These are phyloP conservation scores for Leucania comma DNA, from an alignment of 2,888 invertebrate genomes.

Conservation along the genomic window DNA sequence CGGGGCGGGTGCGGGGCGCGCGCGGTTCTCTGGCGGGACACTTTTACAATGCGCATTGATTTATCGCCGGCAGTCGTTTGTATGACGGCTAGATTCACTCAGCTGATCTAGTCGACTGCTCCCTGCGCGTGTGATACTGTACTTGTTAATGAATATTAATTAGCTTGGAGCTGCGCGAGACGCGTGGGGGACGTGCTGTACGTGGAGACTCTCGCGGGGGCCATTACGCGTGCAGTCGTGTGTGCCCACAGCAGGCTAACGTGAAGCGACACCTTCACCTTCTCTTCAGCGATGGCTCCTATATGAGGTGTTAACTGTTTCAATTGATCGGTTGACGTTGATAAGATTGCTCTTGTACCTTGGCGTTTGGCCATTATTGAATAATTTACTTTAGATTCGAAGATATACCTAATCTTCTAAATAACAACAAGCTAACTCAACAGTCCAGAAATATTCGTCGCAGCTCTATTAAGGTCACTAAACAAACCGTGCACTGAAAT, in stretches of 20 bases:
- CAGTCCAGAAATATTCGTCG: background rate
- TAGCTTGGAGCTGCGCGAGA: constrained; percentile 14
- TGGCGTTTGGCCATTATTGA: too few species aligned
- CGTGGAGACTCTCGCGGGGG: constrained; percentile 3
- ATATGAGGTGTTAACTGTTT: background rate
- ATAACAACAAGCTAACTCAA: background rate
- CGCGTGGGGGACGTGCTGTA: background rate
- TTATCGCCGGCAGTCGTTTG: constrained; percentile 53
- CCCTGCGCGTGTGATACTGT: background rate
- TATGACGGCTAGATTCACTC: constrained; percentile 57
- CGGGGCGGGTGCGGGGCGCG: constrained; percentile 11
- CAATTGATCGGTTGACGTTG: too few species aligned
- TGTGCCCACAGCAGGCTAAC: background rate
- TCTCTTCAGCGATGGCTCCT: background rate
- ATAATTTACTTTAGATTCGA: background rate
- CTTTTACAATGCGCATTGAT: constrained; percentile 65
- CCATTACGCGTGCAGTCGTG: background rate
- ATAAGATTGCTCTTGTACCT: background rate
- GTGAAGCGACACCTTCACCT: background rate
- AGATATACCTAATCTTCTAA: background rate
- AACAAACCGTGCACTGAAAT: background rate
- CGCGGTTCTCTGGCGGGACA: constrained; percentile 43
- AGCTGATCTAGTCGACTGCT: constrained; percentile 8
- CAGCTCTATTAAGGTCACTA: background rate
- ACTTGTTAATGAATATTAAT: constrained; percentile 50